Evolutionary conservation across 2,888 invertebrate genomes (phyloP).

Genomic region (Embidobia sp.): DNA sequence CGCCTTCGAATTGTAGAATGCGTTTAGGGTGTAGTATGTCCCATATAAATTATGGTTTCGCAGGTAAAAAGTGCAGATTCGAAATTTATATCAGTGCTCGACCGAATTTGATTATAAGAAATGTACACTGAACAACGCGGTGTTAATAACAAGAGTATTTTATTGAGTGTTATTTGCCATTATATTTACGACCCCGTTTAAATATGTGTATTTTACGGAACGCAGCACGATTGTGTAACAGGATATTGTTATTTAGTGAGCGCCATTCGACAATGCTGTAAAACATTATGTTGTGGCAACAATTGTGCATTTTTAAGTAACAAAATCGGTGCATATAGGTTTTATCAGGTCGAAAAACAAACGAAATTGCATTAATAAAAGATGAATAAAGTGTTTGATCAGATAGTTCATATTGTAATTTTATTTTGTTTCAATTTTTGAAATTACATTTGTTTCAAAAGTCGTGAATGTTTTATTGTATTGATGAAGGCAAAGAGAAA

Average conservation of each 20-base stretch:
- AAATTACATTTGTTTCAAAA: too few relatives aligned
- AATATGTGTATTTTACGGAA: conserved; percentile 18
- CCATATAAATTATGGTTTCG: neutral
- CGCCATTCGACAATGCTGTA: conserved; percentile 1
- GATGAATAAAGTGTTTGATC: too few relatives aligned
- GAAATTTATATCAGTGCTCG: conserved; percentile 1
- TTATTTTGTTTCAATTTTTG: too few relatives aligned
- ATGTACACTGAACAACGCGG: neutral
- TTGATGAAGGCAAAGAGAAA: too few relatives aligned
- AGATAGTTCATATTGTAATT: too few relatives aligned
- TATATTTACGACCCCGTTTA: conserved; percentile 15
- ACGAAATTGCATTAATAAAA: too few relatives aligned
- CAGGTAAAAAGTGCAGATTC: neutral
- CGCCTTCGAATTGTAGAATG: conserved; percentile 27
- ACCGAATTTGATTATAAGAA: conserved; percentile 18
- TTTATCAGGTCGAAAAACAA: too few relatives aligned
- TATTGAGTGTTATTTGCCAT: conserved; percentile 12
- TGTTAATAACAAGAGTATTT: conserved; percentile 15
- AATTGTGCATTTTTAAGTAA: neutral
- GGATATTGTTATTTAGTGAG: conserved; percentile 37
- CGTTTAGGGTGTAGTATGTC: conserved; percentile 11
- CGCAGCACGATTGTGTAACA: conserved; percentile 21
- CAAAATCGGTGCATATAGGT: too few relatives aligned
- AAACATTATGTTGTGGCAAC: neutral
- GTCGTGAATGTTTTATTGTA: too few relatives aligned